Percentiles rank a stretch among this genome's conserved stretches.
These are phyloP conservation scores for Scolopax rusticola DNA, from an alignment of 2,797 vertebrate genomes.

Conservation along the genomic window DNA sequence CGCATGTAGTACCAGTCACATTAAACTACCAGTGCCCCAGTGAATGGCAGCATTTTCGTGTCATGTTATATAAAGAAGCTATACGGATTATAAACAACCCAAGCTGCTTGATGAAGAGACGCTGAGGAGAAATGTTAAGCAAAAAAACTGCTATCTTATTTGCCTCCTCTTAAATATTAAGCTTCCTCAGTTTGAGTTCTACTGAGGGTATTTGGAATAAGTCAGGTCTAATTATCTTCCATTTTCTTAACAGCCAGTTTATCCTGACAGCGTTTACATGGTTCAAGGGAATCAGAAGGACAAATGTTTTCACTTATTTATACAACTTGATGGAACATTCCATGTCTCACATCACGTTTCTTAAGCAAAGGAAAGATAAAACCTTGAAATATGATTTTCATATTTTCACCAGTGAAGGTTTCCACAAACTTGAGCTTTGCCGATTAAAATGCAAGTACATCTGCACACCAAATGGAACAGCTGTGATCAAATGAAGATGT, in stretches of 20 bases:
- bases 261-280: conserved; percentile 43
- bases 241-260: conserved; percentile 52
- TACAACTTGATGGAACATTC: conserved; percentile 38
- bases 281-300: conserved; percentile 17
- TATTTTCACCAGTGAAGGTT: conserved; percentile 7
- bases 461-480: conserved; percentile 21
- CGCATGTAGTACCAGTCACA: background rate
- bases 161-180: conserved; percentile 37
- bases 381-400: conserved; percentile 19
- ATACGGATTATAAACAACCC: conserved; percentile 2
- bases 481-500: background rate
- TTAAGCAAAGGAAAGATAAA: conserved; percentile 23
- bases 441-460: conserved; percentile 43
- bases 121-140: background rate
- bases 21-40: background rate
- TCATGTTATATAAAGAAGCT: background rate
- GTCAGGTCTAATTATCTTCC: conserved; percentile 44
- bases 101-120: conserved; percentile 5
- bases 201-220: conserved; percentile 20
- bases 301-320: conserved; percentile 58
- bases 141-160: conserved; percentile 43
- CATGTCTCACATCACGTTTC: background rate
- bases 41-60: background rate
- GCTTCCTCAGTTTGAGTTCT: conserved; percentile 13
- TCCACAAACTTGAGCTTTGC: background rate